These are phyloP conservation scores for Rhynchonycteris naso DNA, from an alignment of 2,797 vertebrate species.

Conservation along the genomic window DNA sequence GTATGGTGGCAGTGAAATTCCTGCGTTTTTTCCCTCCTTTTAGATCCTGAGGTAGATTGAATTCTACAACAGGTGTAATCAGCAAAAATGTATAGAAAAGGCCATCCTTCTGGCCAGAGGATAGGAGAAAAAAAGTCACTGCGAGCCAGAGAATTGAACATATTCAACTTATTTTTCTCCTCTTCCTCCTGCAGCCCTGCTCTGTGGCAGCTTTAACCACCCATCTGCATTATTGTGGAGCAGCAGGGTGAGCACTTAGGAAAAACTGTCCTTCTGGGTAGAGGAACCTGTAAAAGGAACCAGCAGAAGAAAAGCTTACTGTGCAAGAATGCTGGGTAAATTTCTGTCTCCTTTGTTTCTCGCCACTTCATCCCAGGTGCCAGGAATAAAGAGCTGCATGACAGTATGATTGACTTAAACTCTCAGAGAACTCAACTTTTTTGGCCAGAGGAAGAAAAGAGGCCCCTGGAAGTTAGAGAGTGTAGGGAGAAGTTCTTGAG, in stretches of 20 bases:
- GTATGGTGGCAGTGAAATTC: not conserved
- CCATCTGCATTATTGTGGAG: not conserved
- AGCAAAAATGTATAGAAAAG: not conserved
- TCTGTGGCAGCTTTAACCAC: not conserved
- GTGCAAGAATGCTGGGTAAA: not conserved
- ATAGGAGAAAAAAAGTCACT: not conserved
- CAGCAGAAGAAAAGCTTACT: not conserved
- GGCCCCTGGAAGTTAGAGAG: not conserved
- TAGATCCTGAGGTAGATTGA: not conserved
- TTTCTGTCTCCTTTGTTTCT: not conserved
- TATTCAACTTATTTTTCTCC: not conserved
- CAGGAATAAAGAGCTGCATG: not conserved
- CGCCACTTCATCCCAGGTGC: not conserved
- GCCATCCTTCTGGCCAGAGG: not conserved
- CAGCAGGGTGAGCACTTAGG: not conserved
- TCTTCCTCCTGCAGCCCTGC: not conserved
- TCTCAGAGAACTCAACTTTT: not conserved
- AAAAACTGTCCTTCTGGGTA: not conserved
- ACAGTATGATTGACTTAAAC: not conserved
- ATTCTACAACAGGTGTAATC: not conserved
- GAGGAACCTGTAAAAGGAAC: not conserved
- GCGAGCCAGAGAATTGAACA: not conserved
- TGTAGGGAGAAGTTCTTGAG: not conserved
- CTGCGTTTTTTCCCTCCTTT: not conserved
- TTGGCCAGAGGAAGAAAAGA: not conserved